Percentiles rank a stretch among this genome's conserved stretches.
These are phyloP conservation scores for Lycaon pictus DNA, from an alignment of 2,113 vertebrate genomes.

Conservation along the genomic window DNA sequence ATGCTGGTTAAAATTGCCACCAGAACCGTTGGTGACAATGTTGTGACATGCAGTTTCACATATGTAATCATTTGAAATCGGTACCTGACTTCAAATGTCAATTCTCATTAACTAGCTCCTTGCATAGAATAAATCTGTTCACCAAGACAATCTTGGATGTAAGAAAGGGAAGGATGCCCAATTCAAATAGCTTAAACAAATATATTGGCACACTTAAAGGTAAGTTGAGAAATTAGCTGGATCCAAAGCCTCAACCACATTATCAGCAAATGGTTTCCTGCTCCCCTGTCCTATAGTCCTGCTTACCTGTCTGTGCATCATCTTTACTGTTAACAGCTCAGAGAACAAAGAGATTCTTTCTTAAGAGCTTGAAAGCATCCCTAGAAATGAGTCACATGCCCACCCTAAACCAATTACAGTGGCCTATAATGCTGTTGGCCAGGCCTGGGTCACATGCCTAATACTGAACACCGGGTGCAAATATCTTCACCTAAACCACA, in stretches of 20 bases:
- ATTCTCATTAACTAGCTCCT: background rate
- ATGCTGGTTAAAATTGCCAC: background rate
- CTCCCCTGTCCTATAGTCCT: background rate
- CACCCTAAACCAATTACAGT: background rate
- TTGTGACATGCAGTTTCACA: background rate
- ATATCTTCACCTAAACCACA: background rate
- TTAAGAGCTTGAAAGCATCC: background rate
- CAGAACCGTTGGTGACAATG: background rate
- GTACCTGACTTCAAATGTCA: background rate
- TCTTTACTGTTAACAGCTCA: background rate
- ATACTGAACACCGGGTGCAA: background rate
- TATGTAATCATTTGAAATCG: background rate
- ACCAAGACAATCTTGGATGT: background rate
- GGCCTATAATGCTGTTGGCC: background rate
- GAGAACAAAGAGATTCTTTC: background rate
- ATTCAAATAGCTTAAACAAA: slow-evolving; percentile 1
- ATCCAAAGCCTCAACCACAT: background rate
- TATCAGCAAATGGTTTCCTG: background rate
- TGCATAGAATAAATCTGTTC: background rate
- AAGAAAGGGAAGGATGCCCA: background rate
- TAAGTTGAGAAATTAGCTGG: background rate
- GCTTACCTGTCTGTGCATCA: background rate
- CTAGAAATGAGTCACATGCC: background rate
- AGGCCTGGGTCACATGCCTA: background rate
- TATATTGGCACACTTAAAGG: background rate